phyloP scores from a whole-genome alignment of 2,888 invertebrate species.

The Odontocolon sp. region DNA sequence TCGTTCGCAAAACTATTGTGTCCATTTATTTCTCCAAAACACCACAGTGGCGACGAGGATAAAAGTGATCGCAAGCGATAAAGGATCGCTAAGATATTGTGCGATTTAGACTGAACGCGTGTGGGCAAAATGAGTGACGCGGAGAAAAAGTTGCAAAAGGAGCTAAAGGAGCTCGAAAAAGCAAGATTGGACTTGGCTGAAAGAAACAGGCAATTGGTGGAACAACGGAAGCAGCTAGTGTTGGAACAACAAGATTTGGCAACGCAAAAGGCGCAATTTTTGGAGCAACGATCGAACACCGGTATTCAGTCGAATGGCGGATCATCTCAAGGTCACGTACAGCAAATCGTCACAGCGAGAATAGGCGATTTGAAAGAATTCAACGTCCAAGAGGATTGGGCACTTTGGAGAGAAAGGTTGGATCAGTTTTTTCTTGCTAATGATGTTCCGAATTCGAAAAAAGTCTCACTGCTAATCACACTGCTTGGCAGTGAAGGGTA shows the following conservation, averaged over 20 bases:
- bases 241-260: not conserved
- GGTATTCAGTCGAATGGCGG: not conserved
- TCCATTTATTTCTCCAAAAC: too few relatives aligned
- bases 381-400: not conserved
- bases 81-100: too few relatives aligned
- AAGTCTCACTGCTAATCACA: constrained; percentile 30
- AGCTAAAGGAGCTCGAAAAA: constrained; percentile 5
- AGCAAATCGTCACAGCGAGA: not conserved
- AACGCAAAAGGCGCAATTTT: too few relatives aligned
- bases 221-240: not conserved
- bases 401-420: constrained; percentile 5
- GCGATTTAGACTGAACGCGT: not conserved
- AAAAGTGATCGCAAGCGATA: too few relatives aligned
- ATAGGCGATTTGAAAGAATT: not conserved
- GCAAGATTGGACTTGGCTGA: not conserved
- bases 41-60: too few relatives aligned
- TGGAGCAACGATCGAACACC: not conserved
- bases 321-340: too few relatives aligned
- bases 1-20: too few relatives aligned
- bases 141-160: not conserved
- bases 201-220: not conserved
- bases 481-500: constrained; percentile 42
- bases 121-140: not conserved
- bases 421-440: constrained; percentile 22
- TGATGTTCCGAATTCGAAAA: constrained; percentile 18